Conservation (phyloP, 2,797 vertebrate species). For the Falco peregrinus region DNA sequence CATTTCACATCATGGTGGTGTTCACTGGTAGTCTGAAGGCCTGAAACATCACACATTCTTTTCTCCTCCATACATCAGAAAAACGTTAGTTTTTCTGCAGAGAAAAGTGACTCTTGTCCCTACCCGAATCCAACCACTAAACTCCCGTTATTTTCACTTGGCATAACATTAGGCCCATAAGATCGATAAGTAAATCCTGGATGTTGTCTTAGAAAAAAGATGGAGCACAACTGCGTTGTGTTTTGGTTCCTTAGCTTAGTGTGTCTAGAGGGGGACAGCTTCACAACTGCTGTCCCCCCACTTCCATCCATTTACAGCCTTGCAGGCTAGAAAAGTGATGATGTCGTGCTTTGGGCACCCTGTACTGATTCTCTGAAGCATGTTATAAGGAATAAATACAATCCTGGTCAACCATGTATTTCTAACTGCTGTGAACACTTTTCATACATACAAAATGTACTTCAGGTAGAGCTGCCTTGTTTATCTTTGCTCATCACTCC, state of each 20-base stretch:
- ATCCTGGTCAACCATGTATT: not conserved
- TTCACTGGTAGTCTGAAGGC: not conserved
- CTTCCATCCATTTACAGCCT: slow-evolving; percentile 2
- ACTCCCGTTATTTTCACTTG: not conserved
- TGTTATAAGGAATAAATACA: not conserved
- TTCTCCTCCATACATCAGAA: not conserved
- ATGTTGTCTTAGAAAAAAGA: not conserved
- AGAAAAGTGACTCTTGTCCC: not conserved
- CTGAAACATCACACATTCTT: not conserved
- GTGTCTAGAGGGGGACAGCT: not conserved
- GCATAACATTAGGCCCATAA: not conserved
- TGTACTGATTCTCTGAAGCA: not conserved
- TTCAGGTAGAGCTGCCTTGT: not conserved
- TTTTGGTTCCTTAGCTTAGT: not conserved
- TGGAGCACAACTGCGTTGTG: not conserved
- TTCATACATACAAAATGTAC: not conserved
- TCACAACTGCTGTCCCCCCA: not conserved
- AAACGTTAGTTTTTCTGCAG: not conserved
- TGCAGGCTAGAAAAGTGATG: not conserved
- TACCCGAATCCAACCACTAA: not conserved
- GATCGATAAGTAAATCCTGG: not conserved
- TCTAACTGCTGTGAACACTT: not conserved
- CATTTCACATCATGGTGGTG: not conserved
- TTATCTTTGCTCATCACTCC: not conserved
- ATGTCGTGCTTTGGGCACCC: not conserved